Evolutionary conservation across 2,113 vertebrate genomes (phyloP), one percentile per base, ranked within the genome.

Genomic region (Nothobranchius kuhntae): DNA sequence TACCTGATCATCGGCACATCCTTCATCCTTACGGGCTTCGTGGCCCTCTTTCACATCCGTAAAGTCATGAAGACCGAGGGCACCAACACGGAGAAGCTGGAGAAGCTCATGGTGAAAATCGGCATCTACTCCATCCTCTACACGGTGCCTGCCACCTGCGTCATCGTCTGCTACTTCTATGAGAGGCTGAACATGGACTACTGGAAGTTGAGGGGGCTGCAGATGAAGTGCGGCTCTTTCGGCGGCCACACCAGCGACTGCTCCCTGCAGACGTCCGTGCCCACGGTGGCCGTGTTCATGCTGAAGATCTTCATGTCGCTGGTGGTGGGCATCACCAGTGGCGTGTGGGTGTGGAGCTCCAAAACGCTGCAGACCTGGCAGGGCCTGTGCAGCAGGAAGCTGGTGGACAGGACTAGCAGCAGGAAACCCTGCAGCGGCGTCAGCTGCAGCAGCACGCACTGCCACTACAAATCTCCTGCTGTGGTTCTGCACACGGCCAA

Each of bases 291-390:
- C 0, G 91, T 99, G 77, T 99, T 99, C 82, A 98, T 99, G 95
- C 94, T 99, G n/a, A 99, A 98, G 91, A 98, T 97, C 89, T 98
- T 98, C 91, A 99, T 99, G 98, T 98, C 97, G 0, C 91, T 99
- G 86, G 98, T 97, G 88, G 97, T 99, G 54, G 98, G 98, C 79
- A 99, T 99, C 93, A 98, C 97, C 90, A 99, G 97, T 0, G 97
- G 97, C 0, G 96, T 98, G 63, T 99, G 98, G 98, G 96, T 99
- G n/a, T 99, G 98, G 98, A 99, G 98, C 91, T 97, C 97, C 75
- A 99, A 99, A 93, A 99, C 97, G 0, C 93, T 98, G 81, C 96
- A 98, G 93, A 97, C 95, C 76, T 99, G 98, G 98, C 97, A 99
- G 91, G 94, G 93, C 53, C 91, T 99, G 67, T 99, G 96, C 87